Base-by-base conservation (phyloP, 2,888 invertebrate species). In the Tetrapedia diversipes region DNA sequence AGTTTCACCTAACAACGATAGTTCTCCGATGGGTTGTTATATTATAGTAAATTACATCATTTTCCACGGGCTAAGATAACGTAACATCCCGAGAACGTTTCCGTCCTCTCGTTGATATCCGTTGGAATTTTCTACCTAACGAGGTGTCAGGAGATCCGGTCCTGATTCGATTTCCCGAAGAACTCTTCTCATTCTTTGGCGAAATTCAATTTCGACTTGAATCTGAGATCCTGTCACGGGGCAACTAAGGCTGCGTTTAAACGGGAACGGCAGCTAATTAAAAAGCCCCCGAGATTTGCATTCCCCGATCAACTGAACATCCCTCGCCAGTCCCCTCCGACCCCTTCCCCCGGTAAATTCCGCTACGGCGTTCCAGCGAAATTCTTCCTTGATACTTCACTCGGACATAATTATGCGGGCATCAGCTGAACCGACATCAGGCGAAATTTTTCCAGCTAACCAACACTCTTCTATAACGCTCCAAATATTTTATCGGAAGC, bases 121-220 rank as follows among this genome's bases (percentile, higher is more conserved):
- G 67, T 77, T 67, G 75, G 79, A 84, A 84, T 84, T 84, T 77
- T 83, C 76, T 59, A 72, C 61, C 83, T 84, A 85, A 85, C 83
- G 83, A 84, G 79, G 77, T 75, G 85, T 81, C 84, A 74, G 74
- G 56, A 78, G 66, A 78, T 74, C 75, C 60, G 64, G 60, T 19
- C 65, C 70, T 78, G 81, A 85, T 84, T 85, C 85, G 79, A 84
- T 85, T 85, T 74, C 81, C 78, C 76, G 83, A 79, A 85, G 83
- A 84, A 85, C 77, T 80, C 76, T 64, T 80, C 84, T 79, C 83
- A 75, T 85, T 85, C 84, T 85, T 84, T 72, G 78, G 78, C 41
- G 79, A 85, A 84, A 84, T 84, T 85, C 85, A 84, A 84, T 84
- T 84, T 85, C 79, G 75, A 74, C 76, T 77, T 45, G 79, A 81